A percentile compares a stretch with the other conserved stretches of the same genome.
These are phyloP conservation scores for Sialis lutaria DNA, from an alignment of 2,888 invertebrate species.

Conservation along the genomic window DNA sequence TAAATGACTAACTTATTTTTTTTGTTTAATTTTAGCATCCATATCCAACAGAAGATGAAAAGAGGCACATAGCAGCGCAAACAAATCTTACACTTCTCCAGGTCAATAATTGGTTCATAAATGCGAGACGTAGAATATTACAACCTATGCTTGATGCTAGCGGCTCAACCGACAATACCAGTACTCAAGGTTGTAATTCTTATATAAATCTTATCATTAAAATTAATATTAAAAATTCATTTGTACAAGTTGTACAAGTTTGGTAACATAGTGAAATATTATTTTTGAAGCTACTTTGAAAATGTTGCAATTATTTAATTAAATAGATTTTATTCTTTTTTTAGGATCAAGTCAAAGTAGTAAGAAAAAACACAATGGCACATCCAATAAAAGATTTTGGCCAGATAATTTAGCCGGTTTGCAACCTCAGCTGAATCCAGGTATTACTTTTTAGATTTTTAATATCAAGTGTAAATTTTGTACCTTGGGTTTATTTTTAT, in stretches of 20 bases:
- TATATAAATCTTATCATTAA: conserved; percentile 1
- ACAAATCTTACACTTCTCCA: conserved; percentile 76
- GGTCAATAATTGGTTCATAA: conserved; percentile 90
- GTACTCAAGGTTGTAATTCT: conserved; percentile 5
- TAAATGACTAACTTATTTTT: neutral
- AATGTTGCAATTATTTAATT: too few species aligned
- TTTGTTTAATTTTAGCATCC: conserved; percentile 51
- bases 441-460: conserved; percentile 18
- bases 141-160: conserved; percentile 82
- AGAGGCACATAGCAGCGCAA: conserved; percentile 73
- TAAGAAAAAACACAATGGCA: conserved; percentile 37
- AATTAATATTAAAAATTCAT: too few species aligned
- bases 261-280: too few species aligned
- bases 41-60: conserved; percentile 90
- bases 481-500: too few species aligned
- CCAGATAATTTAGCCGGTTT: conserved; percentile 45
- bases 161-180: conserved; percentile 20
- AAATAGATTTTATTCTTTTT: neutral
- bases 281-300: too few species aligned
- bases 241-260: too few species aligned
- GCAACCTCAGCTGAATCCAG: conserved; percentile 42
- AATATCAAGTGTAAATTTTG: too few species aligned
- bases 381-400: conserved; percentile 55
- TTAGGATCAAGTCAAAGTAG: conserved; percentile 5
- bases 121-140: conserved; percentile 75